These are phyloP conservation scores for Phocides pigmalion DNA, from an alignment of 1,140 invertebrate genomes.

Conservation along the genomic window DNA sequence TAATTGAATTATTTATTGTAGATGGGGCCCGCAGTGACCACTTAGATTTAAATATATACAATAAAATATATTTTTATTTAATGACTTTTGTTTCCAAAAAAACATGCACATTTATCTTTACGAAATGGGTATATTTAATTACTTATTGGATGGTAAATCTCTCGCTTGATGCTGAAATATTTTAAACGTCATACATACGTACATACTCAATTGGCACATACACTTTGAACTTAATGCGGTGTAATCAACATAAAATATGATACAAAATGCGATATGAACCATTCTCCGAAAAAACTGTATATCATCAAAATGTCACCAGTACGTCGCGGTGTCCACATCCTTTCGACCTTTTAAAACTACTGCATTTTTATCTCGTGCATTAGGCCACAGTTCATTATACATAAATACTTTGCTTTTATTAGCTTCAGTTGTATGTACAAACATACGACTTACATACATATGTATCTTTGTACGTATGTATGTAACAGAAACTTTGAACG, in stretches of 20 bases:
- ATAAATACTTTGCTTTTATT: no score
- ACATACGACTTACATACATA: no score
- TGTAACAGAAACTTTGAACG: no score
- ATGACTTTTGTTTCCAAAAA: no score
- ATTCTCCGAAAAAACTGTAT: neutral
- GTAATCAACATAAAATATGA: neutral
- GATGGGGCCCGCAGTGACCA: no score
- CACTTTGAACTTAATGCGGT: neutral
- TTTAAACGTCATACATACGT: neutral
- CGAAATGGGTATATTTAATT: neutral
- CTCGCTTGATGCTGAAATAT: neutral
- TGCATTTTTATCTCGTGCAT: neutral
- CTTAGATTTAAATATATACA: no score
- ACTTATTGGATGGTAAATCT: neutral
- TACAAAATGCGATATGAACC: neutral
- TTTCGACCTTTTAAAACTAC: neutral
- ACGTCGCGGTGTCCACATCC: neutral
- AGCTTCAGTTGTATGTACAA: no score
- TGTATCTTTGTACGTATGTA: no score
- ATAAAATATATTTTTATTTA: no score
- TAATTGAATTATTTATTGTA: no score
- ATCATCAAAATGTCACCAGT: slow-evolving; percentile 1
- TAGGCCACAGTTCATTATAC: no score
- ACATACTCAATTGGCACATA: neutral
- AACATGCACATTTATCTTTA: no score